Base-by-base conservation (phyloP, 2,888 invertebrate species). In the Nasonia oneida region DNA sequence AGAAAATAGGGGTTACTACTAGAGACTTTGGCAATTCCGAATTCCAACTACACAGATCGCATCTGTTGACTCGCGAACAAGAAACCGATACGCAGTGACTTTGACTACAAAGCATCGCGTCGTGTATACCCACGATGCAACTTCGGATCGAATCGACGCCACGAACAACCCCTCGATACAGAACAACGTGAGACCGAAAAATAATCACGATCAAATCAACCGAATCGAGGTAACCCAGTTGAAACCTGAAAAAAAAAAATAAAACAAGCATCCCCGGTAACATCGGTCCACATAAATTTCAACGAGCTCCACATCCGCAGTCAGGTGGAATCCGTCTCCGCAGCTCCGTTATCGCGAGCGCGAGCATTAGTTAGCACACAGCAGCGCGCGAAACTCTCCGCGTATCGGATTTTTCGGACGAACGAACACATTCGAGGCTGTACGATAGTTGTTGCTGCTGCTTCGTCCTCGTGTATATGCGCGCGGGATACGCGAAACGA, bases 351-450 rank as follows among this genome's bases (percentile, higher is more conserved):
- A 61, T 61, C 57, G 8, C 57, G 8, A 61, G 57, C 57, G 8
- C 57, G 8, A 61, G 57, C n/a, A 10, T 61, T 61, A 61, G 57
- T 61, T 61, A 61, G 57, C 10, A 23, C 57, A 18, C 53, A 61
- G n/a, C 53, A 61, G n/a, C n/a, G n/a, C 57, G n/a, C n/a, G 18
- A 61, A 61, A 61, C 57, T 61, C 57, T 61, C 57, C n/a, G 23
- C n/a, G 6, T 61, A 61, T 61, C 57, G 57, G 57, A 61, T 61
- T 61, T 61, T 61, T 61, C n/a, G 57, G 18, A 18, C 57, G n/a
- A 61, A 8, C 18, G 57, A 61, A n/a, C n/a, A 61, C 57, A 61
- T 61, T 6, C 42, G 57, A 18, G n/a, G 18, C 53, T 53, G 3
- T 18, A 4, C 12, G 3, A 12, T 53, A 61, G 47, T 47, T 10